phyloP scores from a whole-genome alignment of 2,113 vertebrate species.

The Ellobius talpinus region DNA sequence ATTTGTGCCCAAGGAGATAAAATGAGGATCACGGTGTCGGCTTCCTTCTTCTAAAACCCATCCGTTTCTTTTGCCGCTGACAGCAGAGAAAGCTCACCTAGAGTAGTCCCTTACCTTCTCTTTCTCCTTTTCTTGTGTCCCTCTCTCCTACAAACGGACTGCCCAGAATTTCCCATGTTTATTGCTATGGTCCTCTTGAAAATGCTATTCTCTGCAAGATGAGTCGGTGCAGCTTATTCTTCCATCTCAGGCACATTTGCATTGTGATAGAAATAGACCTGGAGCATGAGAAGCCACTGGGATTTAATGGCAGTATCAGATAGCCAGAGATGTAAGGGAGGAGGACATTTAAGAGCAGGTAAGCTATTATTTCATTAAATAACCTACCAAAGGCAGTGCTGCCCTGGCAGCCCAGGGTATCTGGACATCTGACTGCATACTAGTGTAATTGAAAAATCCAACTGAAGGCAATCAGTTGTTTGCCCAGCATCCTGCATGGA shows the following conservation, averaged over 20 bases:
- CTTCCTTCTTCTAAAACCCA: background rate
- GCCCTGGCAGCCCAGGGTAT: background rate
- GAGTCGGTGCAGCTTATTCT: background rate
- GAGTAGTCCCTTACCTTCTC: fast-evolving
- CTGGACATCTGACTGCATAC: background rate
- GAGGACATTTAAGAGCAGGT: background rate
- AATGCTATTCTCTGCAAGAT: constrained; percentile 22
- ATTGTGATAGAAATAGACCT: background rate
- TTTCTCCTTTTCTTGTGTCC: background rate
- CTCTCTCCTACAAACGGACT: background rate
- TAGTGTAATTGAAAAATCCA: constrained; percentile 38
- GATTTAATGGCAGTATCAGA: background rate
- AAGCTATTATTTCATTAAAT: constrained; percentile 48
- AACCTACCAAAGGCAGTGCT: constrained; percentile 19
- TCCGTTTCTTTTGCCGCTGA: background rate
- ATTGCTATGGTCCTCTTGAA: constrained; percentile 28
- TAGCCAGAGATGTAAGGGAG: background rate
- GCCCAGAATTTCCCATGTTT: background rate
- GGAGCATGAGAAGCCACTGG: background rate
- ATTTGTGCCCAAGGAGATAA: background rate
- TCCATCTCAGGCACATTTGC: background rate
- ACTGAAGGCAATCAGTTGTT: constrained; percentile 48
- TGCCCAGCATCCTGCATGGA: background rate
- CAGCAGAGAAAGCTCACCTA: background rate
- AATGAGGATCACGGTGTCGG: background rate